Evolutionary conservation across 2,113 vertebrate genomes (phyloP), one percentile per base, ranked within the genome.

Genomic region (Gallinago jamesoni): DNA sequence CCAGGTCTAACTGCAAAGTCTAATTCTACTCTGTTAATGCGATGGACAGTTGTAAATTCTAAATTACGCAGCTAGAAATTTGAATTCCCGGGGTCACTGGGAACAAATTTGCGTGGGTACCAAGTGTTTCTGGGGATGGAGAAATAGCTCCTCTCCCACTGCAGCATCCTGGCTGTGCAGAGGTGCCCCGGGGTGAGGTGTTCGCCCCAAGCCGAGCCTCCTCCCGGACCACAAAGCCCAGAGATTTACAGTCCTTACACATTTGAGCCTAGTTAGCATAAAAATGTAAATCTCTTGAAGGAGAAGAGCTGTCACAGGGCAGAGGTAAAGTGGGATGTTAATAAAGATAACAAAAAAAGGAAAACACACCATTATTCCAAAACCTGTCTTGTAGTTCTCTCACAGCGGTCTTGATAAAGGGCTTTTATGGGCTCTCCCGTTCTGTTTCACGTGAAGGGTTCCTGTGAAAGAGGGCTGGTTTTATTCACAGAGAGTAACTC

Each of bases 41-140:
- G 60, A 3, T 28, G 16, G 31, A 5, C 30, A 43, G 41, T 19
- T 80, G 14, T 21, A 48, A n/a, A 24, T 70, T 41, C 63, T 39
- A 20, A 45, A 39, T 41, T 43, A 37, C 24, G 25, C 21, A 16
- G 13, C 9, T 90, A 31, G 47, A 47, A 35, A 33, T 56, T 18
- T 8, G 45, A 50, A 69, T 88, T 30, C 48, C 45, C n/a, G 43
- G n/a, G 22, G 13, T 35, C 39, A 39, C 28, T 25, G 7, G 28
- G 80, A 67, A 9, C 4, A 27, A 9, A 41, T 31, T 23, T 64
- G 13, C 0, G 0, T 56, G 73, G 23, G 23, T 48, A 18, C 14
- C 1, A 2, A 3, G 33, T 16, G 23, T 37, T 78, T 74, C 0
- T 1, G 47, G 66, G 37, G 56, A 57, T 55, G 67, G 33, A 70